Base-by-base conservation (phyloP, 2,797 vertebrate genomes). In the Lacerta agilis region DNA sequence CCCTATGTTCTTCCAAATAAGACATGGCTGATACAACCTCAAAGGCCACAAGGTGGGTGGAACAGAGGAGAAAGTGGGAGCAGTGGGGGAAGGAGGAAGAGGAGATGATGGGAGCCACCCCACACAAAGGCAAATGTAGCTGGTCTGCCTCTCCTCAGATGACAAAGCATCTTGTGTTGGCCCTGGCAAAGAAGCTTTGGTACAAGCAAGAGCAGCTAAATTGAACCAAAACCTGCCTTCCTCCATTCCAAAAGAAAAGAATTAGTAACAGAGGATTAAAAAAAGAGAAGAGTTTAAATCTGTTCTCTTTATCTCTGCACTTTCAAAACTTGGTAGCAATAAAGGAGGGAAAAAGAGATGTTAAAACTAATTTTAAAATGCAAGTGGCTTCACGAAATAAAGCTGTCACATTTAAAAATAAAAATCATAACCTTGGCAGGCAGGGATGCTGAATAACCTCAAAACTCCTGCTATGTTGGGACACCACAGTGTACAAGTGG, bases 341-440 rank as follows among this genome's bases (percentile, higher is more conserved):
- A 58, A 89, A 1, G 79, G 25, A 25, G 72, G 25, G 8, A 17
- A 25, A 10, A 69, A 82, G n/a, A 64, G 25, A 20, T 83, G 67
- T 64, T 85, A 88, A 92, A 49, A 69, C 79, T 82, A 90, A 92
- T 92, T 90, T 86, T 88, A 92, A 94, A 90, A 92, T 81, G 79
- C 66, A 94, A 90, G 91, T 84, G 10, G 55, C 84, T 89, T 83
- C 81, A 43, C 82, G 86, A 80, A 90, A 90, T 45, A 85, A 90
- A 90, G 85, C 86, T 61, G 41, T 86, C 41, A 88, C 23, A 15
- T 85, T 91, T 90, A 90, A 93, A 88, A 49, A 27, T 82, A 92
- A 88, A 49, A 27, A 79, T 33, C 75, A 20, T 0, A 75, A 69
- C 43, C 79, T 58, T 27, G 49, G 38, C 79, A 69, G 0, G 3